Evolutionary conservation across 2,113 vertebrate genomes (phyloP), one percentile per base, ranked within the genome.

Genomic region (Symphodus melops): DNA sequence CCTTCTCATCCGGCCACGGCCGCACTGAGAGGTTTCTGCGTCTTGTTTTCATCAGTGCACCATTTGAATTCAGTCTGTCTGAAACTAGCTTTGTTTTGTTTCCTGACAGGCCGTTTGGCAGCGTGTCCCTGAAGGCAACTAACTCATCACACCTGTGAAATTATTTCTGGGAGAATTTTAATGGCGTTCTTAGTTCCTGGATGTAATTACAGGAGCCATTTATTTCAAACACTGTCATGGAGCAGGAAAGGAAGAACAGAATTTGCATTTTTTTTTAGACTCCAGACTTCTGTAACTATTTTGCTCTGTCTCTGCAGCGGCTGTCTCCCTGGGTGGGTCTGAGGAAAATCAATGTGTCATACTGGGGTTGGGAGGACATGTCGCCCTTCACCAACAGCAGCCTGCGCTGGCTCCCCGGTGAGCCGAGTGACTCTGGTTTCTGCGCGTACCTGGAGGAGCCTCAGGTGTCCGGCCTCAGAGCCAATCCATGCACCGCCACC

Each of bases 311-410:
- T 59, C 78, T 55, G 49, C 85, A 91, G 91, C 81, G 75, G 52
- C 95, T 99, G 88, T 97, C 96, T 21, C 98, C 97, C 0, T 99
- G 98, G 98, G 97, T 99, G 57, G 98, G 98, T 23, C 92, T 99
- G 79, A 95, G 97, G 85, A 99, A 99, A 88, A 98, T 99, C 91
- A 99, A 99, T 0, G 95, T 99, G 65, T 99, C 98, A 0, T 99
- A 99, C 16, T 99, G 98, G 98, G 97, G 97, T 77, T 99, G 98
- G 98, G 98, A 99, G 68, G 97, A 99, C 89, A 96, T 96, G 95
- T 95, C 97, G 17, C 96, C 97, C 4, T 99, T 99, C 86, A 96
- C 96, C 44, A 98, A 99, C 93, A 95, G 91, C 67, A 94, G 93
- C 1, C 87, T 99, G 37, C 95, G 95, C 83, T 99, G 98, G 98